Evolutionary conservation across 23 tunicate species (phyloP).

Genomic region (Halocynthia aurantium): DNA sequence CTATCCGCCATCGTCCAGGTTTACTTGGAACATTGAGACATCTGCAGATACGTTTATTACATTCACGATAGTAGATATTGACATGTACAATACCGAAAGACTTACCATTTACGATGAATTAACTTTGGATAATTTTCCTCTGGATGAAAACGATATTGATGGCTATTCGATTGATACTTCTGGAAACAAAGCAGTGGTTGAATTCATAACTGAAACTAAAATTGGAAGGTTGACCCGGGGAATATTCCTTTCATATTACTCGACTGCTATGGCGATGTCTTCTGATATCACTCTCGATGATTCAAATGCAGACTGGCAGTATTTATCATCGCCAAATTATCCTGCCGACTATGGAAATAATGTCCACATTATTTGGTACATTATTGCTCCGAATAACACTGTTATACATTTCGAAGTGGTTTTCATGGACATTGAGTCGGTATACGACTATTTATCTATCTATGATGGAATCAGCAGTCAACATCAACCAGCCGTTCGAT

Average conservation of each 20-base stretch:
- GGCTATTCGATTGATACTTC: neutral
- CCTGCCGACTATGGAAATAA: neutral
- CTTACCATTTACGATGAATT: neutral
- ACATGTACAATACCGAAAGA: neutral
- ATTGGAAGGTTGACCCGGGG: neutral
- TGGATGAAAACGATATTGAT: neutral
- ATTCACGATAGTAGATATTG: neutral
- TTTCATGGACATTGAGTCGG: neutral
- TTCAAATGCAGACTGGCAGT: neutral
- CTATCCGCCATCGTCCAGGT: neutral
- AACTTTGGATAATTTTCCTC: neutral
- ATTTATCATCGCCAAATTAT: slow-evolving; percentile 1
- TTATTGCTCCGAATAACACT: neutral
- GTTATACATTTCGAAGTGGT: neutral
- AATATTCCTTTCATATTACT: neutral
- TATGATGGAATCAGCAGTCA: neutral
- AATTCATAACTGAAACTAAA: neutral
- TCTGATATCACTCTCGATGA: neutral
- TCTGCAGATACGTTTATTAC: neutral
- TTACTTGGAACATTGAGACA: neutral
- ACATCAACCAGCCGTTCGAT: too few relatives aligned
- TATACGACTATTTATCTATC: slow-evolving; percentile 2
- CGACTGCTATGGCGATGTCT: neutral
- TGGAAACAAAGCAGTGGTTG: neutral
- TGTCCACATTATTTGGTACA: neutral